Evolutionary conservation across 2,888 invertebrate species (phyloP), one percentile per base, ranked within the genome.

Genomic region (Microctonus aethiopoides): DNA sequence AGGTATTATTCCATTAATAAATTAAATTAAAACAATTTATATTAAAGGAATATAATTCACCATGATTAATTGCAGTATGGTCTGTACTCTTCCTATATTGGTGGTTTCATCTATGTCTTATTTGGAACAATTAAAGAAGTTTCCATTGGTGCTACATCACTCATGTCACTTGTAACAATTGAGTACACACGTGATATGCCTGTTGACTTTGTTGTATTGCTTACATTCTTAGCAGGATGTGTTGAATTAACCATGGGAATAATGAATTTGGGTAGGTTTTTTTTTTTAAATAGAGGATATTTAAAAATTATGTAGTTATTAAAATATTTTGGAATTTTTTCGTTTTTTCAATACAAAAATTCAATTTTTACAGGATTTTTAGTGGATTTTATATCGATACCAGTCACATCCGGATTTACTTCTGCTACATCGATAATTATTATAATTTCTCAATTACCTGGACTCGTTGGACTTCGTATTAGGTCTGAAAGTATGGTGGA

Each of bases 101-200:
- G 95, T 84, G 78, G 83, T 82, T 93, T 97, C 79, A 89, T 96
- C 66, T 98, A 98, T 87, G 89, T 94, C 66, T 85, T 95, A 78
- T 92, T 98, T 79, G 98, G 98, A 51, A 95, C 96, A 0, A 92
- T 94, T 75, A 94, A 92, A 82, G 93, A 95, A 87, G 94, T 95
- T 2, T 94, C 94, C 0, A 94, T 95, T 75, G 95, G 98, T n/a
- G 97, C 98, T 0, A 97, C 97, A 0, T 96, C 96, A 78, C 90
- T 98, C 72, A 95, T 97, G 95, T 93, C 97, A 39, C 89, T 98
- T 64, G 88, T 98, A 79, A 94, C 94, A 36, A 88, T 92, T 73
- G 93, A 94, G 80, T 92, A 91, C 77, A 92, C 93, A 63, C 88
- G 89, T 72, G 91, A 90, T 29, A 89, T 92, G 77, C 92, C 94